Conservation (phyloP, 2,888 invertebrate genomes). For the Melanargia galathea region DNA sequence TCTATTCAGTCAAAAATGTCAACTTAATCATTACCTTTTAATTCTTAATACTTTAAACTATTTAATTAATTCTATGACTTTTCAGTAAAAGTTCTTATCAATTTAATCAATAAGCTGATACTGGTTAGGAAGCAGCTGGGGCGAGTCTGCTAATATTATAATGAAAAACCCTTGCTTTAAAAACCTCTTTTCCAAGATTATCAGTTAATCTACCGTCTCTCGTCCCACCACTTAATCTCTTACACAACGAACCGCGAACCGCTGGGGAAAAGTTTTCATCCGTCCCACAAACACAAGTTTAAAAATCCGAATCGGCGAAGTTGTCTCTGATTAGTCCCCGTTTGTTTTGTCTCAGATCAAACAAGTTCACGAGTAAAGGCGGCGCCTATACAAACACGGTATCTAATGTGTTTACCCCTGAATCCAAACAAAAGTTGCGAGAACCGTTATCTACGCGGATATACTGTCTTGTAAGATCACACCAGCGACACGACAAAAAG, state of each 20-base stretch:
- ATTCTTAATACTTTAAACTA: too few relatives aligned
- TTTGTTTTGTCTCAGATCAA: conserved; percentile 66
- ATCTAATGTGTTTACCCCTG: conserved; percentile 78
- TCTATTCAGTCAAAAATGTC: too few relatives aligned
- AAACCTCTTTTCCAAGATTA: conserved; percentile 8
- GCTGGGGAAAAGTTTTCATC: conserved; percentile 39
- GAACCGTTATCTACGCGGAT: conserved; percentile 46
- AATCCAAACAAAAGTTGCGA: conserved; percentile 74
- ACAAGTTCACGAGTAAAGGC: conserved; percentile 66
- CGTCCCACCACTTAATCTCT: conserved; percentile 26
- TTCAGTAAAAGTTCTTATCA: too few relatives aligned
- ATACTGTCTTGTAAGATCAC: conserved; percentile 13
- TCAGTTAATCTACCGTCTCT: neutral
- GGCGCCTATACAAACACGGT: conserved; percentile 74
- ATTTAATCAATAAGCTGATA: too few relatives aligned
- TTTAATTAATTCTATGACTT: too few relatives aligned
- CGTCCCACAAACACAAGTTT: conserved; percentile 49
- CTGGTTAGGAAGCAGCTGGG: too few relatives aligned
- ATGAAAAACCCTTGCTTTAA: neutral
- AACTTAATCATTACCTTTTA: too few relatives aligned
- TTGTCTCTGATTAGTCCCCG: conserved; percentile 64
- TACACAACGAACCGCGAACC: conserved; percentile 25
- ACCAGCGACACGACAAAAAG: conserved; percentile 1
- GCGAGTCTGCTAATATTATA: too few relatives aligned
- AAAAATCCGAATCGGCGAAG: conserved; percentile 61